Percentiles rank a stretch among this genome's conserved stretches.
Evolutionary conservation across 2,888 invertebrate genomes (phyloP).

Genomic region (Epinotia brunnichana): DNA sequence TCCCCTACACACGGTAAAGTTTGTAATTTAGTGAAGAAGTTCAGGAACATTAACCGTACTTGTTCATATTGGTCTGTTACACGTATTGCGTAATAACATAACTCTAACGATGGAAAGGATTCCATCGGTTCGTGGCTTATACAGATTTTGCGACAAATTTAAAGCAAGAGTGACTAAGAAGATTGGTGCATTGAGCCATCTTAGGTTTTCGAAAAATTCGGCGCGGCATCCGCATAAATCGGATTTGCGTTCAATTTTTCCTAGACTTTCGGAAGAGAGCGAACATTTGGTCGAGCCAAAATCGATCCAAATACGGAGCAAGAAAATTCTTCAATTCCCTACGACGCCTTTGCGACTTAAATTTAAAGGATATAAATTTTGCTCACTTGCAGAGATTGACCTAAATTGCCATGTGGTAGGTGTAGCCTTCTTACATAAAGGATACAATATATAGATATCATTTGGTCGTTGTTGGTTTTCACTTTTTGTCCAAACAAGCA

Average conservation of each 20-base stretch:
- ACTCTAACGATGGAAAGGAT: constrained; percentile 2
- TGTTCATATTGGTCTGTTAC: constrained; percentile 47
- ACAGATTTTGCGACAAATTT: constrained; percentile 33
- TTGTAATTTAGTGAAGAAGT: constrained; percentile 56
- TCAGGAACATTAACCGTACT: constrained; percentile 48
- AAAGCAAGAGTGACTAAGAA: constrained; percentile 48
- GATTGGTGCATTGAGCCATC: constrained; percentile 61
- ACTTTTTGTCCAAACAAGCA: not conserved
- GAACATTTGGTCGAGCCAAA: constrained; percentile 64
- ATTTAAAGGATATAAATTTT: constrained; percentile 71
- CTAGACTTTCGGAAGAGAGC: constrained; percentile 72
- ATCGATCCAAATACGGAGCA: constrained; percentile 67
- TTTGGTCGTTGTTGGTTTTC: not conserved
- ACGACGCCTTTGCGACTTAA: constrained; percentile 61
- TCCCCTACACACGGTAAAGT: constrained; percentile 49
- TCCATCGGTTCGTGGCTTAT: constrained; percentile 19
- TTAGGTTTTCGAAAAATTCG: constrained; percentile 64
- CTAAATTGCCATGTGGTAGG: constrained; percentile 58
- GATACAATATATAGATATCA: not conserved
- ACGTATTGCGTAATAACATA: constrained; percentile 32
- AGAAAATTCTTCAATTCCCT: constrained; percentile 65
- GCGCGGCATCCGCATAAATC: constrained; percentile 71
- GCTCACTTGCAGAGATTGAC: constrained; percentile 63
- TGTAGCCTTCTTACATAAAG: not conserved
- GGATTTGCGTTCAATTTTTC: constrained; percentile 81